Conservation (phyloP, 1,140 invertebrate genomes). For the Pollicipes pollicipes region DNA sequence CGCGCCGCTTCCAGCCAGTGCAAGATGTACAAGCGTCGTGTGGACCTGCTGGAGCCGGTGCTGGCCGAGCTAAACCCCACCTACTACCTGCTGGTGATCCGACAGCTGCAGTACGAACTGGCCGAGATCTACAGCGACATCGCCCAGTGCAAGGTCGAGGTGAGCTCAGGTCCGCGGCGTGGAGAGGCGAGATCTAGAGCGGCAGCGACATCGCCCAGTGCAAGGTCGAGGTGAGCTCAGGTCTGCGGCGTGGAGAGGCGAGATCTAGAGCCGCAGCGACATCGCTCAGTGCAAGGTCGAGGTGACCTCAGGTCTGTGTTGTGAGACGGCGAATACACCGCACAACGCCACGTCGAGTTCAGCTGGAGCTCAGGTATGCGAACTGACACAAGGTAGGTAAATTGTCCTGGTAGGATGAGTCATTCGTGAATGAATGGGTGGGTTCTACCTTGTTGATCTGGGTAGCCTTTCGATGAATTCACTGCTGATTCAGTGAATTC, state of each 20-base stretch:
- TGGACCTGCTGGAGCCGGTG: slow-evolving; percentile 57
- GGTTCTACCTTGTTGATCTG: no score
- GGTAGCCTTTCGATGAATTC: no score
- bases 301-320: neutral
- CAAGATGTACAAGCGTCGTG: slow-evolving; percentile 73
- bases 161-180: slow-evolving; percentile 1
- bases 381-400: no score
- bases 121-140: slow-evolving; percentile 64
- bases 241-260: slow-evolving; percentile 22
- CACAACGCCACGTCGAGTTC: slow-evolving; percentile 49
- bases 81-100: slow-evolving; percentile 51
- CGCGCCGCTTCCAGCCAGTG: slow-evolving; percentile 49
- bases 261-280: slow-evolving; percentile 56
- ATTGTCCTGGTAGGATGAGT: no score
- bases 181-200: slow-evolving; percentile 56
- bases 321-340: slow-evolving; percentile 48
- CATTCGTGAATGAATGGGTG: no score
- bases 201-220: slow-evolving; percentile 60
- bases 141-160: slow-evolving; percentile 50
- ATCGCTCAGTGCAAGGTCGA: slow-evolving; percentile 60
- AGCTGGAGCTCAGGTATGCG: no score
- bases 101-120: slow-evolving; percentile 70
- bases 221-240: slow-evolving; percentile 34
- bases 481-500: no score
- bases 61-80: slow-evolving; percentile 60